These are phyloP conservation scores for Rhamphomyia laevipes DNA, from an alignment of 2,888 invertebrate species.

Conservation along the genomic window DNA sequence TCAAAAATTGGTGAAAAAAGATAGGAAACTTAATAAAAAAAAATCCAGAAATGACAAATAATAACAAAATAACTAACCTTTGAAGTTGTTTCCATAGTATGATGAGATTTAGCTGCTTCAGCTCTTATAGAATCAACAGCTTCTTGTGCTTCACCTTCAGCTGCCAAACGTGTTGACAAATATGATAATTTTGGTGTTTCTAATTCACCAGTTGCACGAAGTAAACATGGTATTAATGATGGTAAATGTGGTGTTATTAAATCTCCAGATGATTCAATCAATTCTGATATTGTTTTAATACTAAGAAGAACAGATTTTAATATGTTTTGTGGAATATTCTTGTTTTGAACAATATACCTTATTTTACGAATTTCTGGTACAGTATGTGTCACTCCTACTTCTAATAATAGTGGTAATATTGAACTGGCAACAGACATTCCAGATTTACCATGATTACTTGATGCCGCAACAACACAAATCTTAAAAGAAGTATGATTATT, in stretches of 20 bases:
- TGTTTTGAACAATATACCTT: constrained; percentile 40
- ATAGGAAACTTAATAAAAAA: not conserved
- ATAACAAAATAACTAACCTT: constrained; percentile 42
- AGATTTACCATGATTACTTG: constrained; percentile 55
- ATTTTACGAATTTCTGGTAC: constrained; percentile 69
- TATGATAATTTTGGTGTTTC: constrained; percentile 72
- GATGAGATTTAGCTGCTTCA: constrained; percentile 69
- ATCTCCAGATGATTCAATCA: constrained; percentile 69
- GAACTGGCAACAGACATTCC: constrained; percentile 59
- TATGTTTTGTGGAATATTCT: not conserved
- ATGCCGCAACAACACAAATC: constrained; percentile 62
- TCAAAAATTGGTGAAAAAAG: not conserved
- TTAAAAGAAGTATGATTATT: constrained; percentile 27
- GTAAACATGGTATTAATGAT: constrained; percentile 67
- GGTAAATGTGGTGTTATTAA: constrained; percentile 71
- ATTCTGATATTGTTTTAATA: constrained; percentile 72
- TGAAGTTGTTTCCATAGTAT: constrained; percentile 77
- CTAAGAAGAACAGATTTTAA: constrained; percentile 38
- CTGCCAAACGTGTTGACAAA: constrained; percentile 58
- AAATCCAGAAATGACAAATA: not conserved
- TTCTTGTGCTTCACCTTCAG: constrained; percentile 60
- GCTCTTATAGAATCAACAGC: constrained; percentile 68
- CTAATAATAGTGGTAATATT: constrained; percentile 69
- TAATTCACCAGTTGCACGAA: constrained; percentile 77
- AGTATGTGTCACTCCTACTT: constrained; percentile 64